A percentile compares a stretch with the other conserved stretches of the same genome.
Evolutionary conservation across 2,113 vertebrate species (phyloP).

Genomic region (Morone saxatilis): DNA sequence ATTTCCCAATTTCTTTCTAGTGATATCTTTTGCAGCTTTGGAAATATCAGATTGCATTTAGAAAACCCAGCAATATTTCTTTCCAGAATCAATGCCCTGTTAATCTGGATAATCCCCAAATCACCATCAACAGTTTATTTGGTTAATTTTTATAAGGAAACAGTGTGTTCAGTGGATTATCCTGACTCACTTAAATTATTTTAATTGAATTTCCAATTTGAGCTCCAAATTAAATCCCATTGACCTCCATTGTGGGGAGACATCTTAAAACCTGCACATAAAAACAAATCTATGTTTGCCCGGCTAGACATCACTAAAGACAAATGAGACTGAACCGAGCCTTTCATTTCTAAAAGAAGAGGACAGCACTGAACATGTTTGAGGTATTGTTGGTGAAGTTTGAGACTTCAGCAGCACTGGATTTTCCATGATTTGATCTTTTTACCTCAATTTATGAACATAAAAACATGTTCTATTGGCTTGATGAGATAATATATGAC

Average conservation of each 20-base stretch:
- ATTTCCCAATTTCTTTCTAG: not conserved
- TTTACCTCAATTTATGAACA: conserved; percentile 1
- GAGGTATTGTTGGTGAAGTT: not conserved
- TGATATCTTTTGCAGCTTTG: no score
- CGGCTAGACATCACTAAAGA: not conserved
- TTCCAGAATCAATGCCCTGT: not conserved
- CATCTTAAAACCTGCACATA: not conserved
- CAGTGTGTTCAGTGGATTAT: not conserved
- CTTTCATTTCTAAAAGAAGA: not conserved
- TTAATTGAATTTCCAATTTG: not conserved
- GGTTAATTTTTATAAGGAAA: no score
- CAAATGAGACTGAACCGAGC: not conserved
- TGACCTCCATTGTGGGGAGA: not conserved
- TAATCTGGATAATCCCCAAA: not conserved
- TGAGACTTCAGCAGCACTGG: not conserved
- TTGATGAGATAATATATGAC: not conserved
- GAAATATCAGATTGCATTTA: no score
- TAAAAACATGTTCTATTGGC: not conserved
- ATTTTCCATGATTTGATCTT: not conserved
- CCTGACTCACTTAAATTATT: not conserved
- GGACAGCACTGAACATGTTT: not conserved
- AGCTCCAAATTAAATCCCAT: not conserved
- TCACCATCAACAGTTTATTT: no score
- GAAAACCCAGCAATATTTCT: no score
- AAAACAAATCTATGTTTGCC: not conserved